Base-by-base conservation (phyloP, 2,113 vertebrate genomes). In the Hemibagrus wyckioides region DNA sequence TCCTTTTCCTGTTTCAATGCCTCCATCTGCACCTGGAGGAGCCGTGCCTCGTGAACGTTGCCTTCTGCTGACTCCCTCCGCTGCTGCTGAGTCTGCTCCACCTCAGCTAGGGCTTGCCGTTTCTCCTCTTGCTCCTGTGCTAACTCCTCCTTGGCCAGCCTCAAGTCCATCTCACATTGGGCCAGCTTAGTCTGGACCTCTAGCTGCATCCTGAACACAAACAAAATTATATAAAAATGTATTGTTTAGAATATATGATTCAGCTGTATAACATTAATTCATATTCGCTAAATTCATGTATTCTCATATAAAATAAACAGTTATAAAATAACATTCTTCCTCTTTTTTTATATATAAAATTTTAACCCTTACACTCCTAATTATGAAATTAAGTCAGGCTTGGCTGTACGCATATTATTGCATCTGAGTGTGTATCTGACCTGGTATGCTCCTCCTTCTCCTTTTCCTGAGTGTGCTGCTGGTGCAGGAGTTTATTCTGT, bases 101-200 rank as follows among this genome's bases (percentile, higher is more conserved):
- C 79, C 84, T 87, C 86, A 65, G 30, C 36, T 90, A 92, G 83
- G 21, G 89, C 80, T 17, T 91, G 89, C 41, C 80, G 89, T 8
- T 82, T 92, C 84, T 91, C 90, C 23, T 88, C 81, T 69, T 63
- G 89, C 89, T 95, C 93, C 89, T 93, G 76, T 85, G 92, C 91
- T 15, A 96, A 76, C 91, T 94, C 91, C 39, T 90, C 92, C 83
- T 89, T 95, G 10, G 87, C 80, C 75, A 87, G 93, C 88, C 94
- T 94, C 3, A 92, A 89, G 94, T 97, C 95, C 83, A 91, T 92
- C 88, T 97, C 96, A 91, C 94, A 97, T 80, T 96, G 90, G 71
- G 93, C 91, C 36, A 97, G 94, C 81, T 92, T 91, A 80, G 93
- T 94, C 91, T 97, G 95, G 21, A 93, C 91, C 89, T 97, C 97